Evolutionary conservation across 2,113 vertebrate genomes (phyloP).

Genomic region (Oenanthe melanoleuca): DNA sequence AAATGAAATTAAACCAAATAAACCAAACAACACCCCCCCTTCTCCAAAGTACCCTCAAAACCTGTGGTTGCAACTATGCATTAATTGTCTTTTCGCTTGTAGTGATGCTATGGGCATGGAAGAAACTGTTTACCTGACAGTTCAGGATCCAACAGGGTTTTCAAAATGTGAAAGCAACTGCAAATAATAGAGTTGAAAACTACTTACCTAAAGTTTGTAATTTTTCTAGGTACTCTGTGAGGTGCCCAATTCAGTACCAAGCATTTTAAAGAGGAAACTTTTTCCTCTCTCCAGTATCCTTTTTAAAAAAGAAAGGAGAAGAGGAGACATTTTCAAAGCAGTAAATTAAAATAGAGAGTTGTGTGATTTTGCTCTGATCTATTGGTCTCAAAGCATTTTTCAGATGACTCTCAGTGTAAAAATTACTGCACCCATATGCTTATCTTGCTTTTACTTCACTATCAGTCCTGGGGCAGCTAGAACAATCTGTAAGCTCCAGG

Average conservation of each 20-base stretch:
- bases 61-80: neutral
- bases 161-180: neutral
- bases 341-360: neutral
- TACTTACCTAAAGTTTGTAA: neutral
- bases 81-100: neutral
- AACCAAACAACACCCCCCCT: neutral
- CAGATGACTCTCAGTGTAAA: neutral
- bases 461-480: neutral
- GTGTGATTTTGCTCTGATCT: neutral
- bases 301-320: rapidly evolving
- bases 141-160: neutral
- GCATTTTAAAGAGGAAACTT: neutral
- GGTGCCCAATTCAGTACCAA: neutral
- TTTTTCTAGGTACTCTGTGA: neutral
- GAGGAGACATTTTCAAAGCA: neutral
- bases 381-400: neutral
- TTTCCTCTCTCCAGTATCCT: no score
- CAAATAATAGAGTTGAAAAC: neutral
- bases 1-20: neutral
- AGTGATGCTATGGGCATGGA: neutral
- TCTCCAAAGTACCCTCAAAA: neutral
- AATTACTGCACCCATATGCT: neutral
- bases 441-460: neutral
- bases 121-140: neutral
- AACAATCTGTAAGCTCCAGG: neutral